These are phyloP conservation scores for Carassius auratus DNA, from an alignment of 2,113 vertebrate genomes.

Conservation along the genomic window DNA sequence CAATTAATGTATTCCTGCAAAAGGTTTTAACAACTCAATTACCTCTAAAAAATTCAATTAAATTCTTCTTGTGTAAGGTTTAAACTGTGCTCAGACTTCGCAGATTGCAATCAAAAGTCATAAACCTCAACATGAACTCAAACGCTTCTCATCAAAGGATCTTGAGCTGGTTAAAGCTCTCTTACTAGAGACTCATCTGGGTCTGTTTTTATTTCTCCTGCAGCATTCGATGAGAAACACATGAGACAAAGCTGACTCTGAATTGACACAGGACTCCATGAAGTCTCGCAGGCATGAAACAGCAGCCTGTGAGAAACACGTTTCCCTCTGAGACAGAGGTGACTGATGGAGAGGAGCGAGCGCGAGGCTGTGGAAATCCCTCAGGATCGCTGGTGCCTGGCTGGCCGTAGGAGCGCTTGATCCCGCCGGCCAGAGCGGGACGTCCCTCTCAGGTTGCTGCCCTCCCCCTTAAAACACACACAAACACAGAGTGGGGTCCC, in stretches of 20 bases:
- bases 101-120: background rate
- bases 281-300: background rate
- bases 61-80: too few species aligned
- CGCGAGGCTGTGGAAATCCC: constrained; percentile 62
- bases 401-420: constrained; percentile 64
- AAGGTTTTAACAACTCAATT: background rate
- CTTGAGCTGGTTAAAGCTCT: background rate
- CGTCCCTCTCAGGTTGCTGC: constrained; percentile 59
- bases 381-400: constrained; percentile 59
- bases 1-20: too few species aligned
- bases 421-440: constrained; percentile 66
- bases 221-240: background rate
- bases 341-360: constrained; percentile 40
- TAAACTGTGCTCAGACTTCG: background rate
- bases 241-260: background rate
- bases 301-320: background rate
- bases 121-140: background rate
- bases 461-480: constrained; percentile 63
- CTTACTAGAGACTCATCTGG: background rate
- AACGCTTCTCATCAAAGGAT: background rate
- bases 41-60: background rate
- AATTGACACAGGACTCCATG: background rate
- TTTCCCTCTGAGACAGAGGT: constrained; percentile 3
- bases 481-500: constrained; percentile 62
- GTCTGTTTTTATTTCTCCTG: background rate